Evolutionary conservation across 2,797 vertebrate genomes (phyloP), one percentile per base, ranked within the genome.

Genomic region (Hydrophis major): DNA sequence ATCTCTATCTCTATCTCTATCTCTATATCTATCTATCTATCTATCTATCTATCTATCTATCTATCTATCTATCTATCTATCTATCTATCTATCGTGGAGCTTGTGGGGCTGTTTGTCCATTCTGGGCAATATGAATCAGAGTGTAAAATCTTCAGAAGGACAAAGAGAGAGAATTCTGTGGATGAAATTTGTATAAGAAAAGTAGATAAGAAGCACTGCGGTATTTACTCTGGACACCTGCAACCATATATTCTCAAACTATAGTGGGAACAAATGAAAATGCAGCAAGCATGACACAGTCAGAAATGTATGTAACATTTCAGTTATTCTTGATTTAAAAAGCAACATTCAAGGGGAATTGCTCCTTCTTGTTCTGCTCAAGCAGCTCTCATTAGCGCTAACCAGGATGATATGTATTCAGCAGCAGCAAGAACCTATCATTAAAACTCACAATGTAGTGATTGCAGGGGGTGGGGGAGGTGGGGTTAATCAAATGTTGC

Each of bases 241-340:
- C n/a, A 47, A 3, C 5, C 66, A 20, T 37, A 14, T 11, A 16
- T 13, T 42, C 56, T 28, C 32, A 83, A 63, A 57, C 47, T 8
- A 87, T 42, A 27, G 50, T 63, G 8, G 11, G n/a, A 22, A 4
- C 14, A n/a, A 83, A 89, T n/a, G 92, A 89, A 86, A 86, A 92
- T 50, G 3, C 69, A 89, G 37, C 27, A 86, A n/a, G 87, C 7
- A 28, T n/a, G 63, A 32, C 56, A 86, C 11, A 56, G 16, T 28
- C 16, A 2, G 25, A 63, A 2, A 88, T 20, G 53, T 93, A 61
- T 94, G 90, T 47, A 93, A 28, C 1, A 74, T 57, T 16, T 56
- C n/a, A 74, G 66, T 88, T 59, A 92, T 92, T 93, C 0, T 91
- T 92, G 55, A 92, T 27, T 60, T 94, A 93, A 95, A 83, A 92